Evolutionary conservation across 2,797 vertebrate species (phyloP).

Genomic region (Oophaga sylvatica): DNA sequence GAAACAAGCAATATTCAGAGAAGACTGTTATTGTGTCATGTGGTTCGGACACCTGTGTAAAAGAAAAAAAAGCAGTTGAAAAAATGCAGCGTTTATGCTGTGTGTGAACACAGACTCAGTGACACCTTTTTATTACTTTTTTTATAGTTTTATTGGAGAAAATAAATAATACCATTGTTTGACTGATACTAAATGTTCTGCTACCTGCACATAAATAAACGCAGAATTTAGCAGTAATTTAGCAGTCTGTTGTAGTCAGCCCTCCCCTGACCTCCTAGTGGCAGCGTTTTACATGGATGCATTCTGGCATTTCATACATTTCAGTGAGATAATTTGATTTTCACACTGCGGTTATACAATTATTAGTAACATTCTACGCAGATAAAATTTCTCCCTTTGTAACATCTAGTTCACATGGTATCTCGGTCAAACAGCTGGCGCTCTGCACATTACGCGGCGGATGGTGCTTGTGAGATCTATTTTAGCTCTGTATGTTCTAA

Average conservation of each 20-base stretch:
- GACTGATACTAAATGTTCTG: background rate
- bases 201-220: background rate
- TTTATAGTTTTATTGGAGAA: too few species aligned
- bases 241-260: background rate
- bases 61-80: too few species aligned
- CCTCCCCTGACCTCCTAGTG: background rate
- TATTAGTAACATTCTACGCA: constrained; percentile 9
- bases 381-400: constrained; percentile 5
- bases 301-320: background rate
- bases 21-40: too few species aligned
- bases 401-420: constrained; percentile 4
- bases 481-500: background rate
- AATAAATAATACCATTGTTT: background rate
- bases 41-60: too few species aligned
- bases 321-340: constrained; percentile 4
- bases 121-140: too few species aligned
- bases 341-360: background rate
- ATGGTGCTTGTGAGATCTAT: constrained; percentile 19
- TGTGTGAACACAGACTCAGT: too few species aligned
- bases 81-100: too few species aligned
- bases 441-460: background rate
- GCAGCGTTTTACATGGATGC: background rate
- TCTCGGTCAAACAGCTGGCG: constrained; percentile 4
- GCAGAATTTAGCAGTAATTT: background rate
- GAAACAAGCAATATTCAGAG: too few species aligned